A percentile compares a stretch with the other conserved stretches of the same genome.
Evolutionary conservation across 2,113 vertebrate species (phyloP).

Genomic region (Potamarius usumacintae): DNA sequence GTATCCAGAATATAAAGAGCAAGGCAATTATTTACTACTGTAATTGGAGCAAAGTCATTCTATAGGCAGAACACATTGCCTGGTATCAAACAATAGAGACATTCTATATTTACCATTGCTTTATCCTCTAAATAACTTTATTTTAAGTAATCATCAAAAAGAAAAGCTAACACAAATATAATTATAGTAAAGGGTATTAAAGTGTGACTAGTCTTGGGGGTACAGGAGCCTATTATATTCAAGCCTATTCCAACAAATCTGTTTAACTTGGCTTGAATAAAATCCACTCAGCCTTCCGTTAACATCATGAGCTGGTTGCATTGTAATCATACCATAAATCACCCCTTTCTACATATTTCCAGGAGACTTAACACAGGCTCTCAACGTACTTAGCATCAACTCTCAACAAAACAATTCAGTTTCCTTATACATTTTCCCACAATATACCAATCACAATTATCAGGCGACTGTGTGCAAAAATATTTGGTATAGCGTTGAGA

Average conservation of each 20-base stretch:
- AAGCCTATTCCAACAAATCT: background rate
- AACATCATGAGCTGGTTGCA: background rate
- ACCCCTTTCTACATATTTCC: conserved; percentile 3
- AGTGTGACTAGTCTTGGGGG: background rate
- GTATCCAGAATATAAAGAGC: conserved; percentile 43
- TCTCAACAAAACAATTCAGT: background rate
- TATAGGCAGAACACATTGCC: background rate
- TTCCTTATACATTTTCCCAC: background rate
- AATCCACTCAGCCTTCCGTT: background rate
- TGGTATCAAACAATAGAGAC: background rate
- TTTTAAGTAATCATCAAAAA: background rate
- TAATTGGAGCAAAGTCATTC: background rate
- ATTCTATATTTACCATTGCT: background rate
- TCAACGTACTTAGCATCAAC: conserved; percentile 21
- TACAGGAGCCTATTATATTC: background rate
- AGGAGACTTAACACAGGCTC: background rate
- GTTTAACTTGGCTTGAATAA: conserved; percentile 1
- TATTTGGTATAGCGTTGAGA: conserved; percentile 5
- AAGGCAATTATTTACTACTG: background rate
- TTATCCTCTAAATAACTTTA: background rate
- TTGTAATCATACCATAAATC: background rate
- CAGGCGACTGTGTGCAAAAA: background rate
- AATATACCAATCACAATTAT: conserved; percentile 2
- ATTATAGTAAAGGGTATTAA: background rate
- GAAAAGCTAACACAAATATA: background rate